Conservation (phyloP, 2,113 vertebrate species). For the Poecilia latipinna region DNA sequence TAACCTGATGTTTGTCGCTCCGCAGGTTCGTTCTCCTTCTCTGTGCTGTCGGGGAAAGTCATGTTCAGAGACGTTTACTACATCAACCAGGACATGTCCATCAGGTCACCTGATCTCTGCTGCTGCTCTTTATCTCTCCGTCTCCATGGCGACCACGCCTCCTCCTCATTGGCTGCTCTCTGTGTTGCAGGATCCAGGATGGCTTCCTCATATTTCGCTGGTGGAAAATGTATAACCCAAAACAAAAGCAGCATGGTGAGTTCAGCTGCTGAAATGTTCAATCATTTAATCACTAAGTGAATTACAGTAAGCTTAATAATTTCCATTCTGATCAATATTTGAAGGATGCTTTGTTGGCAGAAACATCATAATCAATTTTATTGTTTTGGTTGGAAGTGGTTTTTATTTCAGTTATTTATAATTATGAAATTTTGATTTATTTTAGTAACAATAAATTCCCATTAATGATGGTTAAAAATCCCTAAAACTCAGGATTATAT, state of each 20-base stretch:
- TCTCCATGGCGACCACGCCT: too few relatives aligned
- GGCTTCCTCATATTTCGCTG: conserved; percentile 98
- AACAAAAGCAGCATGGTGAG: conserved; percentile 97
- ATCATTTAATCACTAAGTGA: too few relatives aligned
- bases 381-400: too few relatives aligned
- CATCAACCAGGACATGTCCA: conserved; percentile 97
- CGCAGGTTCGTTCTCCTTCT: conserved; percentile 96
- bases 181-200: conserved; percentile 90
- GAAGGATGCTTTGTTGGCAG: too few relatives aligned
- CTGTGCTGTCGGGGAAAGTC: conserved; percentile 97
- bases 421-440: too few relatives aligned
- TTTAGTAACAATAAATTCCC: too few relatives aligned
- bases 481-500: too few relatives aligned
- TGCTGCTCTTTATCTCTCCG: not conserved
- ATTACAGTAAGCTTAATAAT: too few relatives aligned
- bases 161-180: not conserved
- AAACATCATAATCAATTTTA: too few relatives aligned
- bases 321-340: too few relatives aligned
- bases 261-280: not conserved
- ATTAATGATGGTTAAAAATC: too few relatives aligned
- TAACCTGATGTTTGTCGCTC: conserved; percentile 5
- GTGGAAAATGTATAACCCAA: conserved; percentile 99
- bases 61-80: conserved; percentile 99
- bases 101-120: conserved; percentile 84
- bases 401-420: too few relatives aligned